Base-by-base conservation (phyloP, 2,113 vertebrate species). In the Scartelaos histophorus region DNA sequence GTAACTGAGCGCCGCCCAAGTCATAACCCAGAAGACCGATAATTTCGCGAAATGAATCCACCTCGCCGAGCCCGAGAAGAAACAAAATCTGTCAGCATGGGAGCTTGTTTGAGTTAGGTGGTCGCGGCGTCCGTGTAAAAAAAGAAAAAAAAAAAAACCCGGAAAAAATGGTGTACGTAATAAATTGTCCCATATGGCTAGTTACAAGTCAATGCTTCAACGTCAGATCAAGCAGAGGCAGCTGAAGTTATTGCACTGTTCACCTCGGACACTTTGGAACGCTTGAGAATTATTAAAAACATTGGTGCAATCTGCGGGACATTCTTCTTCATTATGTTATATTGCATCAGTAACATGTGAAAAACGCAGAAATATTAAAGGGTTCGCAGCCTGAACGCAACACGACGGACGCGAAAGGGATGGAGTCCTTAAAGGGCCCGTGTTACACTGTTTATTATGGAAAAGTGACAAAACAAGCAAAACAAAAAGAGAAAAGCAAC, bases 41-140 rank as follows among this genome's bases (percentile, higher is more conserved):
- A 83, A 67, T 45, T 66, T 86, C 78, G 82, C 68, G 74, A 76
- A 85, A 75, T 74, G 70, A 80, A 70, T 81, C 80, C 69, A 73
- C 58, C 78, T 21, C 13, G 61, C 65, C 53, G 7, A 66, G 29
- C 6, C 5, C 13, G 10, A 70, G 70, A 67, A 69, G 75, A 73
- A 81, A 68, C 54, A 38, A 69, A 80, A 75, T 70, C 74, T 46
- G 58, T 61, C 78, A 69, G 70, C 2, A 5, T 9, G 51, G 58
- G 45, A n/a, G 67, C 61, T 75, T 70, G 67, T 77, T 74, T 74
- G 13, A 67, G 67, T 78, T 69, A 46, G 19, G 45, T 29, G 56
- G 25, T 66, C 56, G 51, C 7, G 24, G 22, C 56, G 13, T 60
- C 35, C 34, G 25, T 34, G 25, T 16, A 34, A 16, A 61, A 61